phyloP scores from a whole-genome alignment of 2,888 invertebrate species.

The Heliconius hortense region DNA sequence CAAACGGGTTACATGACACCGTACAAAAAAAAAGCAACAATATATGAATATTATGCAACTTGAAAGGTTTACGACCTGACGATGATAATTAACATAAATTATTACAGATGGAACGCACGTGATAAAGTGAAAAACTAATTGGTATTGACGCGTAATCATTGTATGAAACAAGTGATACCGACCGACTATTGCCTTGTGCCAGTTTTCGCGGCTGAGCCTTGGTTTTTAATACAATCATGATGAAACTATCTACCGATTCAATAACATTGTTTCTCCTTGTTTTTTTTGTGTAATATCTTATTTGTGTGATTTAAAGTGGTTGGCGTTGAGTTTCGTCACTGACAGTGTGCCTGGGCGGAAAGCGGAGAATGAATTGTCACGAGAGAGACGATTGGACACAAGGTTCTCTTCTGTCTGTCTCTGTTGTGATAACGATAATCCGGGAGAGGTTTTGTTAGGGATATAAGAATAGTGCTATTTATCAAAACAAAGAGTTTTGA shows the following conservation, averaged over 20 bases:
- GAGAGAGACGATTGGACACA: too few relatives aligned
- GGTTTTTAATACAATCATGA: slow-evolving; percentile 37
- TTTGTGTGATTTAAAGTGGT: not conserved
- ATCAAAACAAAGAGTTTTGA: too few relatives aligned
- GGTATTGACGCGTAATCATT: slow-evolving; percentile 13
- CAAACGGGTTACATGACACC: not conserved
- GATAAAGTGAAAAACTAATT: slow-evolving; percentile 21
- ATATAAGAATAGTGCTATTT: too few relatives aligned
- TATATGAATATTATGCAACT: slow-evolving; percentile 20
- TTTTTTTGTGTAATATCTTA: not conserved
- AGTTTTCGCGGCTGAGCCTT: slow-evolving; percentile 37
- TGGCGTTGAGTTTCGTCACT: not conserved
- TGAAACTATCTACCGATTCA: slow-evolving; percentile 29
- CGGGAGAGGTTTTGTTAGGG: not conserved
- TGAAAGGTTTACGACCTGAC: slow-evolving; percentile 29
- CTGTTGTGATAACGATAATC: too few relatives aligned
- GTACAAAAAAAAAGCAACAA: slow-evolving; percentile 9
- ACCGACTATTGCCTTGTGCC: slow-evolving; percentile 40
- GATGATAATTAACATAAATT: slow-evolving; percentile 27
- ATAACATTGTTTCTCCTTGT: slow-evolving; percentile 15
- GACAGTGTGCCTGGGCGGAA: too few relatives aligned
- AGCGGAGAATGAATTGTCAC: too few relatives aligned
- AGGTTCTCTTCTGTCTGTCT: too few relatives aligned
- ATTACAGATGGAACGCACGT: slow-evolving; percentile 13
- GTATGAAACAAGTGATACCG: slow-evolving; percentile 24